Conservation (phyloP, 2,113 vertebrate species). For the Prietella phreatophila region DNA sequence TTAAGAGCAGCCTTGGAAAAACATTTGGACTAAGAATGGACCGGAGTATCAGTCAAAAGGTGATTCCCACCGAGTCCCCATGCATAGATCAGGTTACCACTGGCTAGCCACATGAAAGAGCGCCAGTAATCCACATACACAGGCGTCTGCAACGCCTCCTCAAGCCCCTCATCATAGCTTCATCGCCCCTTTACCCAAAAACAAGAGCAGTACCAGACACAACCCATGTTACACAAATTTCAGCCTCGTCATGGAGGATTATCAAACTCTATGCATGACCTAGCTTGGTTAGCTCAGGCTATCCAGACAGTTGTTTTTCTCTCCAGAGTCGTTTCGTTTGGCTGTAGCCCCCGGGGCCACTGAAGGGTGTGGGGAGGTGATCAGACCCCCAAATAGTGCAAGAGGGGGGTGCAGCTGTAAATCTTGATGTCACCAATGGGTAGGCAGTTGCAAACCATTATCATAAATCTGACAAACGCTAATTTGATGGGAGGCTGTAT, state of each 20-base stretch:
- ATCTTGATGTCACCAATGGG: slow-evolving; percentile 98
- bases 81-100: slow-evolving; percentile 84
- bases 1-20: slow-evolving; percentile 87
- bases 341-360: slow-evolving; percentile 38
- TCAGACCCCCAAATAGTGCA: slow-evolving; percentile 43
- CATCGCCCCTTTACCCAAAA: slow-evolving; percentile 65
- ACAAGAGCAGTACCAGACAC: slow-evolving; percentile 70
- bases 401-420: slow-evolving; percentile 78
- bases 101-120: slow-evolving; percentile 85
- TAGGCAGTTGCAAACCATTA: slow-evolving; percentile 98
- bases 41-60: slow-evolving; percentile 78
- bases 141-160: slow-evolving; percentile 68
- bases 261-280: slow-evolving; percentile 63
- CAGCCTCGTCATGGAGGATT: slow-evolving; percentile 72
- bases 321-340: slow-evolving; percentile 58
- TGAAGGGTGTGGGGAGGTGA: slow-evolving; percentile 47
- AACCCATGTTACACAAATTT: slow-evolving; percentile 67
- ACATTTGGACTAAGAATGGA: slow-evolving; percentile 91
- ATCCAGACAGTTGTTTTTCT: slow-evolving; percentile 54
- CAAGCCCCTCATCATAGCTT: slow-evolving; percentile 62
- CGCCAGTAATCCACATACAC: slow-evolving; percentile 77
- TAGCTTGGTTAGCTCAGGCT: slow-evolving; percentile 69
- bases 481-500: slow-evolving; percentile 99
- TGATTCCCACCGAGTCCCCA: slow-evolving; percentile 83
- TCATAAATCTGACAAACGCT: slow-evolving; percentile 99